Evolutionary conservation across 1,140 invertebrate species (phyloP).

Genomic region (Brachionus paranguensis): DNA sequence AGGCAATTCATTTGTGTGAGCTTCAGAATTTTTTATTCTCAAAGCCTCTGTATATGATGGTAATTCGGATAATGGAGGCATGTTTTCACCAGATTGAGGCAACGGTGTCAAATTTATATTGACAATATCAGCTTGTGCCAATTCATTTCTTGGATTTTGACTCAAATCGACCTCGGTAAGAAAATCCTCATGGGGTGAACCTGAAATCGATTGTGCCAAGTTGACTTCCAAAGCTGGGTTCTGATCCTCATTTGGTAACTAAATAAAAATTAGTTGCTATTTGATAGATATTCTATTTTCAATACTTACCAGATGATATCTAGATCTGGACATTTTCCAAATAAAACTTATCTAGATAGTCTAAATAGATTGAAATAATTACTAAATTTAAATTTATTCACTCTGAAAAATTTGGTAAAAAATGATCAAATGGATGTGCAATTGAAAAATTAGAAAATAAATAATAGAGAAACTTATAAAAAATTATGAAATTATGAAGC

Average conservation of each 20-base stretch:
- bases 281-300: not conserved
- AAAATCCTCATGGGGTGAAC: not conserved
- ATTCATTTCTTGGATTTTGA: not conserved
- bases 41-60: conserved; percentile 30
- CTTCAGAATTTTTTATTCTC: not conserved
- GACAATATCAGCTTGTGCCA: not conserved
- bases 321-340: conserved; percentile 8
- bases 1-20: conserved; percentile 16
- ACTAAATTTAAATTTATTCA: not conserved
- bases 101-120: not conserved
- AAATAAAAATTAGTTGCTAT: not conserved
- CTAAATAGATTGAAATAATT: not conserved
- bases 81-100: not conserved
- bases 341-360: not conserved
- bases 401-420: not conserved
- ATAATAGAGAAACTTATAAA: not conserved
- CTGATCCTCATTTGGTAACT: not conserved
- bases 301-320: conserved; percentile 17
- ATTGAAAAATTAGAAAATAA: not conserved
- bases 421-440: not conserved
- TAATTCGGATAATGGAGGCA: conserved; percentile 2
- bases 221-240: not conserved
- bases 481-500: not conserved
- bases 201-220: not conserved
- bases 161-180: not conserved